Conservation (phyloP, 1,140 invertebrate genomes). For the Bombus fervidus region DNA sequence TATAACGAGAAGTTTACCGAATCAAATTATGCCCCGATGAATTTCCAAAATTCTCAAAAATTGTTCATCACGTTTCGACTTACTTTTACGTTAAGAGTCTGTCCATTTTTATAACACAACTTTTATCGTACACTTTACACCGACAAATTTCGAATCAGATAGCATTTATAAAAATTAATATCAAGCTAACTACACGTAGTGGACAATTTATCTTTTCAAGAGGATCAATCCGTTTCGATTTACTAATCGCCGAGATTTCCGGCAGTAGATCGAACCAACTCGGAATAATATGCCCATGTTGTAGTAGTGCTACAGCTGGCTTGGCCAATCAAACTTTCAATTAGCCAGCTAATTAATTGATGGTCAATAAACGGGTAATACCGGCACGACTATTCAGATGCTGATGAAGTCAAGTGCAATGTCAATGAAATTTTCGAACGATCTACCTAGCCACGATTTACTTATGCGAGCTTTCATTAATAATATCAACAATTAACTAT, state of each 20-base stretch:
- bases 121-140: not conserved
- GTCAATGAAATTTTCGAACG: not conserved
- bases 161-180: not conserved
- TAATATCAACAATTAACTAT: not conserved
- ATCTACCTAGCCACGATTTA: not conserved
- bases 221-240: not conserved
- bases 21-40: not conserved
- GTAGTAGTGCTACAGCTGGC: not conserved
- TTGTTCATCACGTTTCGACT: not conserved
- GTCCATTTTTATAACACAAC: not conserved
- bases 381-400: not conserved
- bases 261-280: not conserved
- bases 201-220: not conserved
- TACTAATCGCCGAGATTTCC: not conserved
- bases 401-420: not conserved
- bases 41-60: not conserved
- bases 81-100: not conserved
- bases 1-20: not conserved
- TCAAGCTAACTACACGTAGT: not conserved
- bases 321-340: conserved; percentile 37
- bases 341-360: conserved; percentile 25
- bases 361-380: conserved; percentile 17
- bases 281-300: not conserved
- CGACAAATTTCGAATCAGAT: not conserved
- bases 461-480: not conserved